Percentiles rank a stretch among this genome's conserved stretches.
phyloP scores from a whole-genome alignment of 2,113 vertebrate genomes.

The Lucifuga dentata region DNA sequence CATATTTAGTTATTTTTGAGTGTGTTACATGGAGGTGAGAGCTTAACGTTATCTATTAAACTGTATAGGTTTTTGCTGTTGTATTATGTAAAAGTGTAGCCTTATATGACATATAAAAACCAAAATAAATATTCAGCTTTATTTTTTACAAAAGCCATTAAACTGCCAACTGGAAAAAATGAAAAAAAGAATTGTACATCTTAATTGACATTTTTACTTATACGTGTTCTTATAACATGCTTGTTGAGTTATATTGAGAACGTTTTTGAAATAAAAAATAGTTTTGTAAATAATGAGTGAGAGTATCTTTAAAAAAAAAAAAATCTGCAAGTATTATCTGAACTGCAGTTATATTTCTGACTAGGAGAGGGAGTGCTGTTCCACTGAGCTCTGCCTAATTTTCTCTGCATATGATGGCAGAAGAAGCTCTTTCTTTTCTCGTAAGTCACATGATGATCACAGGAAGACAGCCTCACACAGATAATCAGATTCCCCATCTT shows the following conservation, averaged over 20 bases:
- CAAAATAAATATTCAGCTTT: conserved; percentile 9
- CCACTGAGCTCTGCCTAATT: too few relatives aligned
- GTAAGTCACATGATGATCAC: not conserved
- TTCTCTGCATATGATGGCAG: too few relatives aligned
- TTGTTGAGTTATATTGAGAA: conserved; percentile 28
- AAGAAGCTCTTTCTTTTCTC: too few relatives aligned
- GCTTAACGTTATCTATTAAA: not conserved
- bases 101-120: conserved; percentile 9
- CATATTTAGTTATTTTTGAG: conserved; percentile 32
- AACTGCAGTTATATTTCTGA: conserved; percentile 8
- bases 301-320: conserved; percentile 59
- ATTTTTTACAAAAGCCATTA: conserved; percentile 53
- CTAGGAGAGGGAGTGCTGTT: conserved; percentile 29
- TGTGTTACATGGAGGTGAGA: conserved; percentile 33
- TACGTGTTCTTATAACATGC: not conserved
- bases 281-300: conserved; percentile 48
- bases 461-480: too few relatives aligned
- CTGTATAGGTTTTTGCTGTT: not conserved
- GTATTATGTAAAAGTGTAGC: conserved; percentile 16
- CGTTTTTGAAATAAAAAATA: conserved; percentile 66
- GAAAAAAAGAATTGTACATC: not conserved
- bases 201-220: not conserved
- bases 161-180: not conserved
- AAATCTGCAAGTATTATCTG: conserved; percentile 26
- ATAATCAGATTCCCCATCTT: too few relatives aligned